A percentile compares a stretch with the other conserved stretches of the same genome.
Evolutionary conservation across 2,888 invertebrate species (phyloP).

Genomic region (Amphipoea lucens): DNA sequence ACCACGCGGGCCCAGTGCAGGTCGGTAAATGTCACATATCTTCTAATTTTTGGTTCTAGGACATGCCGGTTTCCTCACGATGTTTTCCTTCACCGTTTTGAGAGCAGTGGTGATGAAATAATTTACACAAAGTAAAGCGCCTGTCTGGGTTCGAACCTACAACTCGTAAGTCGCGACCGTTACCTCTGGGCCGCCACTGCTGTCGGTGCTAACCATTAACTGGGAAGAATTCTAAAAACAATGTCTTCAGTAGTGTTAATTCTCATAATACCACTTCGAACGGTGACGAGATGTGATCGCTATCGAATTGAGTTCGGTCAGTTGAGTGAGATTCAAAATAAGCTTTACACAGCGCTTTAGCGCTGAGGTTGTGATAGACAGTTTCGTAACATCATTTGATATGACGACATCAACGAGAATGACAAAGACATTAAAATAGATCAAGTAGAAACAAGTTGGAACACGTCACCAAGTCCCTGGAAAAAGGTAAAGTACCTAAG

Average conservation of each 20-base stretch:
- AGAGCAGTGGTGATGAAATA: no score
- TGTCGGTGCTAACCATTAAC: not conserved
- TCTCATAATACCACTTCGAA: no score
- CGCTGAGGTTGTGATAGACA: not conserved
- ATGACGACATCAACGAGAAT: slow-evolving; percentile 5
- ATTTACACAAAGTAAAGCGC: no score
- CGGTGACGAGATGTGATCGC: no score
- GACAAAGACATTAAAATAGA: not conserved
- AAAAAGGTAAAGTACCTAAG: no score
- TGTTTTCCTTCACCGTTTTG: no score
- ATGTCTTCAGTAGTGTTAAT: not conserved
- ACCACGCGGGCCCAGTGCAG: not conserved
- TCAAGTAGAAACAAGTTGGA: slow-evolving; percentile 1
- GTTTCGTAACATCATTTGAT: not conserved
- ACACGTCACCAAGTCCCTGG: not conserved
- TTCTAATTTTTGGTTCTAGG: not conserved
- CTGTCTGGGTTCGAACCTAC: no score
- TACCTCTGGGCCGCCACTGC: no score
- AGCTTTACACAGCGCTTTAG: not conserved
- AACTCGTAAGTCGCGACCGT: no score
- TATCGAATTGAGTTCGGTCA: not conserved
- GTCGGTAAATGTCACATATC: not conserved
- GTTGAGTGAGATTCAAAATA: not conserved
- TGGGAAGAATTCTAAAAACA: not conserved
- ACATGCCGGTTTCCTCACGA: no score